Conservation (phyloP, 2,113 vertebrate species). For the Oryzias celebensis region DNA sequence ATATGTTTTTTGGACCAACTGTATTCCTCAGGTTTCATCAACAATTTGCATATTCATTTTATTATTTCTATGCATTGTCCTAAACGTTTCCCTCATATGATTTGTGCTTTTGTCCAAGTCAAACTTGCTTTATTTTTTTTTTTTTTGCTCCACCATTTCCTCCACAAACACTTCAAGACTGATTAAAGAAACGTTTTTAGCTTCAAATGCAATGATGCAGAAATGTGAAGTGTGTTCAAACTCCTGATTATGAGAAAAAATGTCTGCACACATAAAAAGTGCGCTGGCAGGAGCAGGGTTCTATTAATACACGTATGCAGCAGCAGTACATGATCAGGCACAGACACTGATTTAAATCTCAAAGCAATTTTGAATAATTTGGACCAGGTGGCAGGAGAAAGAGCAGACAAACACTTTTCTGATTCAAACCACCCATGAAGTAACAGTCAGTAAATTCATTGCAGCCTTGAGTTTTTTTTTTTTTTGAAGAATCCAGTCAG, state of each 20-base stretch:
- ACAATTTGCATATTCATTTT: too few relatives aligned
- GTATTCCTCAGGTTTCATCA: too few relatives aligned
- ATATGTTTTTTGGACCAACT: too few relatives aligned
- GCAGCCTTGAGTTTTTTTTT: slow-evolving; percentile 24
- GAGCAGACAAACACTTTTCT: slow-evolving; percentile 14
- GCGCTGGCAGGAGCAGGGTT: slow-evolving; percentile 22
- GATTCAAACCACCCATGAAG: slow-evolving; percentile 58
- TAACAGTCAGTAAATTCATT: slow-evolving; percentile 28
- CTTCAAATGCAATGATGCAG: slow-evolving; percentile 34
- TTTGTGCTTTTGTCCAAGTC: slow-evolving; percentile 23
- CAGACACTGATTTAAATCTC: slow-evolving; percentile 38
- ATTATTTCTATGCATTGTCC: neutral
- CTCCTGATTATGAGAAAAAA: slow-evolving; percentile 33
- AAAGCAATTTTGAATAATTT: slow-evolving; percentile 36
- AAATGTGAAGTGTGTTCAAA: slow-evolving; percentile 38
- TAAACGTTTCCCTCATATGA: neutral
- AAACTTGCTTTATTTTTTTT: neutral
- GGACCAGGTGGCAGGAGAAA: slow-evolving; percentile 13
- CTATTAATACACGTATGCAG: slow-evolving; percentile 46
- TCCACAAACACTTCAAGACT: slow-evolving; percentile 47
- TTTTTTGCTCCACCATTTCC: slow-evolving; percentile 30
- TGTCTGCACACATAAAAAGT: slow-evolving; percentile 13
- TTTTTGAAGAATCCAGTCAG: slow-evolving; percentile 24
- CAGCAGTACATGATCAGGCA: slow-evolving; percentile 41
- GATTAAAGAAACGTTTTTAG: slow-evolving; percentile 27